Evolutionary conservation across 2,888 invertebrate genomes (phyloP), one percentile per base, ranked within the genome.

Genomic region (Eristalis arbustorum): DNA sequence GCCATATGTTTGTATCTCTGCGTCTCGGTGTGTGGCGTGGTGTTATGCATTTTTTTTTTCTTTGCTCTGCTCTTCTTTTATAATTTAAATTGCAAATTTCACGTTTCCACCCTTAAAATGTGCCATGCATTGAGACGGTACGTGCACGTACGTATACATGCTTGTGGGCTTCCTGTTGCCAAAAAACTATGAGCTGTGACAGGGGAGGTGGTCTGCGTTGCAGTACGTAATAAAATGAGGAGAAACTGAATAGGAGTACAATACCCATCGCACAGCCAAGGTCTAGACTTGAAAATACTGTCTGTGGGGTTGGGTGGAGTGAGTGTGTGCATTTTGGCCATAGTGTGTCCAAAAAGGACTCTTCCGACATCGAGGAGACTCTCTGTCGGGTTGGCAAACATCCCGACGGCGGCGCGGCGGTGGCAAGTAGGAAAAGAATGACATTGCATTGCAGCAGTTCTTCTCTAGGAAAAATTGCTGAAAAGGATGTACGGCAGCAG

Each of bases 251-350:
- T 74, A 67, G 82, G 72, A 69, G 68, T 57, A 76, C 63, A 71
- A 80, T 73, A 62, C 79, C 71, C 59, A 76, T 68, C 31, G 71
- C 42, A 79, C 49, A 84, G 75, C 72, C 88, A 88, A 89, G 89
- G 89, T 89, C 89, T 89, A 89, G 89, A 89, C 89, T 87, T 87
- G 84, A 76, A 88, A 88, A 88, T 88, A 72, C 78, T 87, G 75
- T 74, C 42, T 59, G 59, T 23, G 18, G 72, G 81, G 71, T 77
- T 71, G 71, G 37, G 63, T 68, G n/a, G 25, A 49, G 31, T 59
- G 78, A 71, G 78, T 73, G 59, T 78, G 49, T 73, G 37, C 25
- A 83, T 31, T 34, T 23, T 23, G 34, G 37, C 8, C 8, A 40
- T 49, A 56, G 61, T 71, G 78, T 72, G 34, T 72, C 62, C 40